Conservation (phyloP, 2,797 vertebrate genomes). For the Cyprinodon diabolis region DNA sequence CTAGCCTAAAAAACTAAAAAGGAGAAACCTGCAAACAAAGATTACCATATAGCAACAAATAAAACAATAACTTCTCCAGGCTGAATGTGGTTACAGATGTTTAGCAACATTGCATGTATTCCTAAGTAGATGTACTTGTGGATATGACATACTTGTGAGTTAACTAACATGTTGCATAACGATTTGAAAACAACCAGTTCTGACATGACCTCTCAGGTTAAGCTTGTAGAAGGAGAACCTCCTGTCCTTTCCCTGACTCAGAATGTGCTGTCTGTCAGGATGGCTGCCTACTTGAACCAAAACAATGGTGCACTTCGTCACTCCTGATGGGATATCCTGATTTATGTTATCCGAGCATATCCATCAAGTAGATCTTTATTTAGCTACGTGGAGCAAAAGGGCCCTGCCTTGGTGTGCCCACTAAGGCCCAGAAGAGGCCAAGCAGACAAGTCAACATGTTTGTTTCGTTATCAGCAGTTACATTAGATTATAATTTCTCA, state of each 20-base stretch:
- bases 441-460: slow-evolving; percentile 58
- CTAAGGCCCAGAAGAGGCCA: slow-evolving; percentile 25
- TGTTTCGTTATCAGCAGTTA: slow-evolving; percentile 51
- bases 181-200: slow-evolving; percentile 30
- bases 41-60: not conserved
- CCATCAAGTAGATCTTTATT: slow-evolving; percentile 76
- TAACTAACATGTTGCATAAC: slow-evolving; percentile 50
- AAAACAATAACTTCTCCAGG: too few species aligned
- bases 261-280: slow-evolving; percentile 68
- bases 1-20: not conserved
- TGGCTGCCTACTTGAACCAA: slow-evolving; percentile 80
- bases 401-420: slow-evolving; percentile 47
- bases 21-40: not conserved
- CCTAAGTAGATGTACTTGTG: not conserved
- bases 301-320: slow-evolving; percentile 80
- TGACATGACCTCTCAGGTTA: slow-evolving; percentile 56
- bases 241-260: slow-evolving; percentile 62
- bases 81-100: not conserved
- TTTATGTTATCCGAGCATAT: slow-evolving; percentile 74
- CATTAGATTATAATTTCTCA: slow-evolving; percentile 54
- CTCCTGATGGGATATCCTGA: slow-evolving; percentile 83
- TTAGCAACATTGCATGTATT: not conserved
- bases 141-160: not conserved
- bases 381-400: slow-evolving; percentile 57
- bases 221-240: slow-evolving; percentile 57